These are phyloP conservation scores for Ashinkailepas kermadecensis DNA, from an alignment of 2,888 invertebrate genomes.

Conservation along the genomic window DNA sequence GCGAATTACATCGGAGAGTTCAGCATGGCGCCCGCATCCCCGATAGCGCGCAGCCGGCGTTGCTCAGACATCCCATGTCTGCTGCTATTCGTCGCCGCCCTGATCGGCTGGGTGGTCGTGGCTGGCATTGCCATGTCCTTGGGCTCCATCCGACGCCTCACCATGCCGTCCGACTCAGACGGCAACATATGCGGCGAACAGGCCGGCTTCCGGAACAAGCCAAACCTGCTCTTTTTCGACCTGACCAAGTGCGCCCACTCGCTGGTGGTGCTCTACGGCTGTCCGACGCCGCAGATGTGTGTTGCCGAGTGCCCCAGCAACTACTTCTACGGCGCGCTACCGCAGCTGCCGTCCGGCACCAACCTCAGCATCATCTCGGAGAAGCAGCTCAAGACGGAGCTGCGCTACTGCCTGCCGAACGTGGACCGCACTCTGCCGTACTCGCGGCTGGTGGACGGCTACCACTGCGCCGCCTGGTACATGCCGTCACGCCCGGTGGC, in stretches of 20 bases:
- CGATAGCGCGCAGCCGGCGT: not conserved
- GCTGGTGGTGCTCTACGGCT: not conserved
- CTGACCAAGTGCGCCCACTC: not conserved
- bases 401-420: not conserved
- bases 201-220: not conserved
- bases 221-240: not conserved
- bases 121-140: not conserved
- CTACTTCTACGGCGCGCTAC: not conserved
- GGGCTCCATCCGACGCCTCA: not conserved
- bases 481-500: not conserved
- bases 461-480: conserved; percentile 12
- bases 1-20: too few relatives aligned
- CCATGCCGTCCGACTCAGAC: not conserved
- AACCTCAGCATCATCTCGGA: too few relatives aligned
- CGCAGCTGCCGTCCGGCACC: not conserved
- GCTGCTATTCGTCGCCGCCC: not conserved
- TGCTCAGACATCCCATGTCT: not conserved
- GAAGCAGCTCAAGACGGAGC: not conserved
- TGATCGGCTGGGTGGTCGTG: not conserved
- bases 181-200: not conserved
- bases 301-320: not conserved
- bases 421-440: not conserved
- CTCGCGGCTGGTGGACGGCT: not conserved
- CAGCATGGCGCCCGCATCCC: not conserved
- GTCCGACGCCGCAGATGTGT: not conserved